Evolutionary conservation across 2,113 vertebrate genomes (phyloP).

Genomic region (Phaethon lepturus): DNA sequence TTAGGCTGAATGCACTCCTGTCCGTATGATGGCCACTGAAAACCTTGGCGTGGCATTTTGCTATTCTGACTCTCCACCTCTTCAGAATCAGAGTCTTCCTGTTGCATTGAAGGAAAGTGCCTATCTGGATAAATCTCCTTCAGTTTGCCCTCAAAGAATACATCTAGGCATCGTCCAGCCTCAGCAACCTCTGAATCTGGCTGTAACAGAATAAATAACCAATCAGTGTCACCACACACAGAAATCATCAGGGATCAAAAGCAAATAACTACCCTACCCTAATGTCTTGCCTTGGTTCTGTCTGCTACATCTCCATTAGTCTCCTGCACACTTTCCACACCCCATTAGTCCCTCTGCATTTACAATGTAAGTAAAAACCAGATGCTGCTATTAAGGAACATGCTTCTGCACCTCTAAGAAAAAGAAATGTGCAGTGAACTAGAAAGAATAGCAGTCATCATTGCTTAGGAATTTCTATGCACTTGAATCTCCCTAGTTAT

Average conservation of each 20-base stretch:
- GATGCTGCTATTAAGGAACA: not conserved
- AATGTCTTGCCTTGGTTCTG: not conserved
- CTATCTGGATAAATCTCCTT: slow-evolving; percentile 87
- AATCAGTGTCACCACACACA: not conserved
- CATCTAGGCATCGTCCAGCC: slow-evolving; percentile 89
- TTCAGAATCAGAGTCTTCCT: slow-evolving; percentile 89
- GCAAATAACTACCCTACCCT: not conserved
- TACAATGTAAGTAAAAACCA: not conserved
- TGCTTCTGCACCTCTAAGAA: not conserved
- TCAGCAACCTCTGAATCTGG: slow-evolving; percentile 97
- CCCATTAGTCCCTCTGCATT: not conserved
- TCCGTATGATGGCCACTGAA: slow-evolving; percentile 85
- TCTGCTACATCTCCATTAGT: not conserved
- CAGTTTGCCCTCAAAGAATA: slow-evolving; percentile 88
- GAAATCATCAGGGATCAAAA: not conserved
- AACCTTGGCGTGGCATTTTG: slow-evolving; percentile 73
- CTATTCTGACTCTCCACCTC: slow-evolving; percentile 83
- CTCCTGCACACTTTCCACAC: not conserved
- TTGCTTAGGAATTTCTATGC: not conserved
- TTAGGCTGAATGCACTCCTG: slow-evolving; percentile 91
- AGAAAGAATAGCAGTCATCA: not conserved
- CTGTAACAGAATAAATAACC: slow-evolving; percentile 66
- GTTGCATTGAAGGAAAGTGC: slow-evolving; percentile 79
- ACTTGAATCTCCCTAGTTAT: not conserved
- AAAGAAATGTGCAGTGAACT: not conserved